Percentiles rank a stretch among this genome's conserved stretches.
Evolutionary conservation across 1,140 invertebrate species (phyloP).

Genomic region (Linepithema humile): DNA sequence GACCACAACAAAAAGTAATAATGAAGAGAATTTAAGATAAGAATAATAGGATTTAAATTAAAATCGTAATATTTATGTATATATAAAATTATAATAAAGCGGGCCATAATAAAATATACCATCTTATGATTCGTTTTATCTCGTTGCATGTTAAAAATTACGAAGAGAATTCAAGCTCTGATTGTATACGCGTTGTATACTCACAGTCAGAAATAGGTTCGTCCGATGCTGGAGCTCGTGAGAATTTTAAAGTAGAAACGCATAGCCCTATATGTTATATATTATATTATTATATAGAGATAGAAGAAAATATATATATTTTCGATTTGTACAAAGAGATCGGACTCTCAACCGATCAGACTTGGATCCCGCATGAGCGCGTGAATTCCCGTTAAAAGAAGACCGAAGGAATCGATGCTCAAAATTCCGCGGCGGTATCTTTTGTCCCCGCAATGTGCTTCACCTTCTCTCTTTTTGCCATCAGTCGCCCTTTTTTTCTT

Average conservation of each 20-base stretch:
- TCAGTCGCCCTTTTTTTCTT: conserved; percentile 70
- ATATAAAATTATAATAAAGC: background rate
- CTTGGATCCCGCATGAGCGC: conserved; percentile 21
- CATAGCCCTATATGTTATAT: no score
- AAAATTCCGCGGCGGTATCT: conserved; percentile 83
- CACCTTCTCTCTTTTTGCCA: conserved; percentile 71
- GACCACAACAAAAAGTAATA: background rate
- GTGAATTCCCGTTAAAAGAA: conserved; percentile 61
- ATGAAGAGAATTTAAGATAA: background rate
- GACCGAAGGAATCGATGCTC: conserved; percentile 76
- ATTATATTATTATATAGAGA: background rate
- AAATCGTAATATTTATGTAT: background rate
- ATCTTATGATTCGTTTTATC: background rate
- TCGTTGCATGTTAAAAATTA: no score
- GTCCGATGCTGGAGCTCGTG: background rate
- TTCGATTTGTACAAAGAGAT: conserved; percentile 80
- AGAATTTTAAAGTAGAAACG: background rate
- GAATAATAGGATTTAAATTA: background rate
- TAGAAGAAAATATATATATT: conserved; percentile 79
- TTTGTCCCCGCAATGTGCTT: conserved; percentile 78
- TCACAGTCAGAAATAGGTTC: background rate
- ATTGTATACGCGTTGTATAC: background rate
- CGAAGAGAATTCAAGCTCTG: background rate
- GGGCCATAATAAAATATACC: background rate
- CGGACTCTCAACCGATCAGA: background rate